Base-by-base conservation (phyloP, 2,113 vertebrate genomes). In the Microcebus lehilahytsara region DNA sequence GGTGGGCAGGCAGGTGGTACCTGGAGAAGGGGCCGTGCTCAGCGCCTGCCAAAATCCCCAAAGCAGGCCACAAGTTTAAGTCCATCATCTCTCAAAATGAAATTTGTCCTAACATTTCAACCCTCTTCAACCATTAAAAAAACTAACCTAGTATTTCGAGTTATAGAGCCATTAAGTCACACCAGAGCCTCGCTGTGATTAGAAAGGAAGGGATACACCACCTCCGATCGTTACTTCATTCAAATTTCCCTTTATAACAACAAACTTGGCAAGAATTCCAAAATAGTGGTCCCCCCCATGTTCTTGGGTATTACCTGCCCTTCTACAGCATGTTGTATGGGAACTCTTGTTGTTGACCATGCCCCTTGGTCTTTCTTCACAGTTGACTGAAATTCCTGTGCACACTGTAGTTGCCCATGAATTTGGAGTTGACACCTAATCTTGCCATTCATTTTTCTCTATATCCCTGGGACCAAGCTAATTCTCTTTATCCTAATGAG, bases 401-500 rank as follows among this genome's bases (percentile, higher is more conserved):
- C 20, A 78, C 30, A 58, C 1, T 16, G 17, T 5, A 93, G 7
- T 11, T 6, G 5, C 81, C 51, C 22, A 17, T 19, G 80, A 79
- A 4, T 3, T 4, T 49, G n/a, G 53, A 16, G 14, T 2, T 85
- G 69, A 5, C 1, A 90, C 81, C 32, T 14, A 13, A 2, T 1
- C 32, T 94, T 92, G 1, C 10, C 30, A 92, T 95, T 74, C 27
- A 4, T 85, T 95, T 81, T 58, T 66, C 37, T 71, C 58, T 19
- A 19, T 46, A 32, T 51, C 9, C 17, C 32, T 2, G 1, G 37
- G 30, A 71, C n/a, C 22, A 67, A 74, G 32, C 69, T 13, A 30
- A 27, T 93, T 74, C 34, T 84, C 69, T 93, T 56, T 1, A 60
- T 94, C 94, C 94, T 91, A 90, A 78, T 72, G 69, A 89, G 30